phyloP scores from a whole-genome alignment of 2,888 invertebrate genomes.

The Cryptocheilus praepositus region DNA sequence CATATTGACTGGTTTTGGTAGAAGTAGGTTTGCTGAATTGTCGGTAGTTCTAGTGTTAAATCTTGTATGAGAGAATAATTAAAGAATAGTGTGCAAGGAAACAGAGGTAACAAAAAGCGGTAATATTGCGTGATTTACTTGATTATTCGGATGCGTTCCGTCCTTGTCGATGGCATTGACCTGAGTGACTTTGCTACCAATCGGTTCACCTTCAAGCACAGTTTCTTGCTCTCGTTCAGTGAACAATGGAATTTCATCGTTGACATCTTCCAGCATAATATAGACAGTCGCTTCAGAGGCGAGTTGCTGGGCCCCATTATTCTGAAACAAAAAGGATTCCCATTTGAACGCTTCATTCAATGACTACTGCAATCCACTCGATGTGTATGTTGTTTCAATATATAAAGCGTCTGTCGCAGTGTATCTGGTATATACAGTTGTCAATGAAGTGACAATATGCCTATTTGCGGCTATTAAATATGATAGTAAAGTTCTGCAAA shows the following conservation, averaged over 20 bases:
- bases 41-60: no score
- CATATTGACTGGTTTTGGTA: no score
- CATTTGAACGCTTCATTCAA: no score
- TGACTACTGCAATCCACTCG: no score
- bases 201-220: conserved; percentile 94
- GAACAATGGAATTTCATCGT: conserved; percentile 97
- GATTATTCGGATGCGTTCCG: conserved; percentile 95
- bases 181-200: conserved; percentile 96
- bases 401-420: no score
- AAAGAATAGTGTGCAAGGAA: no score
- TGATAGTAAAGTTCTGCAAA: no score
- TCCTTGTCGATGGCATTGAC: conserved; percentile 98
- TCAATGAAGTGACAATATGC: no score
- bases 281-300: conserved; percentile 95
- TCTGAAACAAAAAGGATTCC: conserved; percentile 76
- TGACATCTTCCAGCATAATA: conserved; percentile 95
- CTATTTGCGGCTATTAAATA: no score
- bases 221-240: conserved; percentile 97
- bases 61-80: no score
- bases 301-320: conserved; percentile 95
- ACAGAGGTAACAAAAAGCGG: neutral
- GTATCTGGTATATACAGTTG: no score
- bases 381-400: neutral
- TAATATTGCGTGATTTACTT: conserved; percentile 78
- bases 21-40: no score